Percentiles rank a stretch among this genome's conserved stretches.
Evolutionary conservation across 2,888 invertebrate genomes (phyloP).

Genomic region (Nomada ruficornis): DNA sequence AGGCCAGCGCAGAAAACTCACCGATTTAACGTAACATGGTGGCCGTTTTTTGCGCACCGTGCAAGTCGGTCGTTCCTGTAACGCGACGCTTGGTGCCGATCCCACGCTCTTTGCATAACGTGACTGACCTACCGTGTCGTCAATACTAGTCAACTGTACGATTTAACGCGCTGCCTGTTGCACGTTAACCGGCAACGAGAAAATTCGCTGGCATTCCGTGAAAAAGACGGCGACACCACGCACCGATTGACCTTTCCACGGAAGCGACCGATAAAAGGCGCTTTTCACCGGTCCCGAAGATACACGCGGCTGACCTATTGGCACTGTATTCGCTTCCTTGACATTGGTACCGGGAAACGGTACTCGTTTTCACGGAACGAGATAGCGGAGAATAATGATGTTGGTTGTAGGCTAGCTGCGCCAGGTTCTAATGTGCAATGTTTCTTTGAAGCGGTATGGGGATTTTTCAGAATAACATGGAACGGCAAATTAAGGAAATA

Average conservation of each 20-base stretch:
- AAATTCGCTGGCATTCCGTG: slow-evolving; percentile 50
- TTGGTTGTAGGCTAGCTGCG: not conserved
- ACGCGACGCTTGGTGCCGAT: slow-evolving; percentile 70
- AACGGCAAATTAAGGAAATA: too few species aligned
- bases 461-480: not conserved
- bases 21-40: not conserved
- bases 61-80: slow-evolving; percentile 58
- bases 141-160: slow-evolving; percentile 39
- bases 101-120: slow-evolving; percentile 80
- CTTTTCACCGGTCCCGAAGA: slow-evolving; percentile 6
- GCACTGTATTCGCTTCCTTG: not conserved
- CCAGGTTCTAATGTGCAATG: not conserved
- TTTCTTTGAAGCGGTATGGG: not conserved
- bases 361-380: not conserved
- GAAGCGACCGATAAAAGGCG: slow-evolving; percentile 13
- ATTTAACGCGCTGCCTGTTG: slow-evolving; percentile 39
- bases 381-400: not conserved
- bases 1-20: not conserved
- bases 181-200: slow-evolving; percentile 34
- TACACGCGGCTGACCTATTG: slow-evolving; percentile 22
- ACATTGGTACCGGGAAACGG: slow-evolving; percentile 18
- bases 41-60: not conserved
- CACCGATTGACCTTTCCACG: slow-evolving; percentile 35
- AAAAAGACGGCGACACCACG: slow-evolving; percentile 32
- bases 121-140: slow-evolving; percentile 76